Evolutionary conservation across 2,888 invertebrate species (phyloP).

Genomic region (Lacanobia wlatinum): DNA sequence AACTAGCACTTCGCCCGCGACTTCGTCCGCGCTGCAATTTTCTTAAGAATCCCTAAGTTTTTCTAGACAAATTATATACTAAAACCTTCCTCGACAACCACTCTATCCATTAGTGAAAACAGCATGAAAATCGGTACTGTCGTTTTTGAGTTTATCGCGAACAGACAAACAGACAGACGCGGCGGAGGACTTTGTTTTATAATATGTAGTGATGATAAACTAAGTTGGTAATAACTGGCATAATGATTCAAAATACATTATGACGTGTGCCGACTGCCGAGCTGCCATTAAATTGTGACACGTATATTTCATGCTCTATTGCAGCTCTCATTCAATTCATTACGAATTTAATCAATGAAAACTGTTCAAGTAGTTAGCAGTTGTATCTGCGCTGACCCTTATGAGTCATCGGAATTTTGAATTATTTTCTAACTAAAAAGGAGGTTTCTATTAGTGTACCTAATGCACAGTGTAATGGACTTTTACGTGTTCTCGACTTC

Average conservation of each 20-base stretch:
- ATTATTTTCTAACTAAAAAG: constrained; percentile 22
- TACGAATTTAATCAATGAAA: not conserved
- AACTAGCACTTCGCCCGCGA: no score
- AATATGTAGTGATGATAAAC: not conserved
- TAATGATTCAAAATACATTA: no score
- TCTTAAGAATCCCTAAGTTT: no score
- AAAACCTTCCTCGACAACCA: no score
- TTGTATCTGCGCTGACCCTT: not conserved
- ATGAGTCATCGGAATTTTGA: not conserved
- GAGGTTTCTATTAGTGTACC: not conserved
- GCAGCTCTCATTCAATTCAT: not conserved
- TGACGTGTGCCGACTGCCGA: no score
- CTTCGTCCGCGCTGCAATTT: no score
- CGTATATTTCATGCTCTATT: not conserved
- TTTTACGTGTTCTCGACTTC: constrained; percentile 19
- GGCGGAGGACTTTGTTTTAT: no score
- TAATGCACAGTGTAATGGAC: constrained; percentile 5
- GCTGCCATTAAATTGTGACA: not conserved
- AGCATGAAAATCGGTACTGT: no score
- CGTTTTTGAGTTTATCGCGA: no score
- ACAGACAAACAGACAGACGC: no score
- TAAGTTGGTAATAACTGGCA: not conserved
- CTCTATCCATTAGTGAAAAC: no score
- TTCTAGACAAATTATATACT: no score
- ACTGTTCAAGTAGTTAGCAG: not conserved